Base-by-base conservation (phyloP, 2,113 vertebrate species). In the Cottus gobio region DNA sequence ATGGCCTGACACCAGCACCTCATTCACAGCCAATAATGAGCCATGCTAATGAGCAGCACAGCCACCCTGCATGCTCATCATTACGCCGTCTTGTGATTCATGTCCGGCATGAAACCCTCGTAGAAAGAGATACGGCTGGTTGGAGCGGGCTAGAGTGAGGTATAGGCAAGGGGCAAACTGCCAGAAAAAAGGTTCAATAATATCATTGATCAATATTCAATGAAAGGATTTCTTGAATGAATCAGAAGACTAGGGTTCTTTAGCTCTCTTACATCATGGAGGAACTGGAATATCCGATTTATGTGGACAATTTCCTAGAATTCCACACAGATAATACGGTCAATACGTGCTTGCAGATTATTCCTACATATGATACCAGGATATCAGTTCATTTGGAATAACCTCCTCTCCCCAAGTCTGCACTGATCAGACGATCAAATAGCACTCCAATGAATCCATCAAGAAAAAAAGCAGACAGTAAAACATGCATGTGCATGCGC, bases 11-110 rank as follows among this genome's bases (percentile, higher is more conserved):
- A 94, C 91, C 90, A 86, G 81, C 93, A 94, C 90, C 93, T 94
- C 93, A 94, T 95, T 94, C 91, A 88, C 92, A 92, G 91, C 85
- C 90, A 91, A 93, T 93, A 94, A 94, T 93, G 93, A 93, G 93
- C 86, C 91, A 94, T 92, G 92, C 90, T 94, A 94, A 94, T 94
- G 93, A 95, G 91, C 83, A 74, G 90, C 87, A 92, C 93, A 92
- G 87, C 89, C 90, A 82, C 84, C 89, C 87, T 86, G 72, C 88
- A 67, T 67, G 86, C 83, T 89, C 90, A 88, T 93, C 89, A 88
- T 93, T 93, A 87, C 85, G 87, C 84, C 31, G 71, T 54, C 48
- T 22, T 64, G 75, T 91, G 88, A 90, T 90, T 90, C 87, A 92
- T 83, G 85, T 87, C 84, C 83, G 46, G 80, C 81, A 82, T 82